phyloP scores from a whole-genome alignment of 2,888 invertebrate genomes.

The Rotaria magnacalcarata region DNA sequence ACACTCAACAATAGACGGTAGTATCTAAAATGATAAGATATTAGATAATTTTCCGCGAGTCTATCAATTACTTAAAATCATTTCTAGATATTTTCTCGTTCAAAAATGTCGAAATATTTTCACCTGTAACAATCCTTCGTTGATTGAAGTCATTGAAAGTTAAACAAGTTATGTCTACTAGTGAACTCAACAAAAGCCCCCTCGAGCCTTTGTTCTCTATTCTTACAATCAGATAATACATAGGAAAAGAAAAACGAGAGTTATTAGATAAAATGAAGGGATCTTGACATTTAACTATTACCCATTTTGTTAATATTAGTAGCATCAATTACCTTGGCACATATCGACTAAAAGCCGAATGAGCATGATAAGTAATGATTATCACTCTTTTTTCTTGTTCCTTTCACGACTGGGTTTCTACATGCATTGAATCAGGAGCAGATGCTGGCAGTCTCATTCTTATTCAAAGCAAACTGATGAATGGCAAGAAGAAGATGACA shows the following conservation, averaged over 20 bases:
- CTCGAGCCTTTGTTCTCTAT: too few relatives aligned
- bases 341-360: neutral
- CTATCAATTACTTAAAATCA: too few relatives aligned
- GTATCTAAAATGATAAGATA: neutral
- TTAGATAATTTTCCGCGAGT: too few relatives aligned
- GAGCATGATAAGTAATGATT: neutral
- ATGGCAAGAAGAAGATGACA: neutral
- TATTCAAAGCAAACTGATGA: neutral
- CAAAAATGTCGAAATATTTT: too few relatives aligned
- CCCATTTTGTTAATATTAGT: neutral
- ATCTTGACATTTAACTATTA: neutral
- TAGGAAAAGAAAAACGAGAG: neutral
- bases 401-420: neutral
- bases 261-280: neutral
- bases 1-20: neutral
- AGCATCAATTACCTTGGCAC: neutral
- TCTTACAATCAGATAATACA: neutral
- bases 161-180: neutral
- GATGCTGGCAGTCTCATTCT: neutral
- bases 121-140: too few relatives aligned
- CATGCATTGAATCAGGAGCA: neutral
- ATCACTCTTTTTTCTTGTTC: neutral
- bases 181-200: neutral
- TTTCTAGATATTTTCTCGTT: too few relatives aligned
- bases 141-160: neutral